These are phyloP conservation scores for Leptinotarsa texana DNA, from an alignment of 1,140 invertebrate species.

Conservation along the genomic window DNA sequence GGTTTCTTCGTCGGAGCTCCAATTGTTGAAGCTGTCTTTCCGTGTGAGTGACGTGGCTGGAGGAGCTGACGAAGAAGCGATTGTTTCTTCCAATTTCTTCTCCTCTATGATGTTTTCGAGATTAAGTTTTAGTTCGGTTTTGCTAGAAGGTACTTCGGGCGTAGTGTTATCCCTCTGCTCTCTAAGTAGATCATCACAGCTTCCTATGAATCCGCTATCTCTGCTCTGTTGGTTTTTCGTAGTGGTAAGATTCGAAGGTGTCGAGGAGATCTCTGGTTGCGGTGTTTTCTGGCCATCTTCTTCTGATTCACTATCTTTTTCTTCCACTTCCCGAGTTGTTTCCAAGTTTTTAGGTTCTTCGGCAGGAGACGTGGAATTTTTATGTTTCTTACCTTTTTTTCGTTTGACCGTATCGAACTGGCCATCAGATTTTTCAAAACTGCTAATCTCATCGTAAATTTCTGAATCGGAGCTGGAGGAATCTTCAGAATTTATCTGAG, in stretches of 20 bases:
- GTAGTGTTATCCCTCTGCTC: constrained; percentile 57
- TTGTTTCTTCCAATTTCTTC: constrained; percentile 55
- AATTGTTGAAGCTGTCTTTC: constrained; percentile 90
- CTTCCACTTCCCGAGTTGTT: constrained; percentile 56
- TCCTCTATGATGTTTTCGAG: constrained; percentile 60
- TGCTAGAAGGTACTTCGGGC: constrained; percentile 48
- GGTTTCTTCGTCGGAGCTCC: constrained; percentile 91
- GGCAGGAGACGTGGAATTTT: constrained; percentile 53
- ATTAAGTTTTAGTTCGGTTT: constrained; percentile 61
- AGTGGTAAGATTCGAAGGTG: constrained; percentile 60
- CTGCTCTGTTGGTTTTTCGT: constrained; percentile 76
- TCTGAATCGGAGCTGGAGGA: constrained; percentile 79
- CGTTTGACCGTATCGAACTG: constrained; percentile 83
- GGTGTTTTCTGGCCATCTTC: constrained; percentile 64
- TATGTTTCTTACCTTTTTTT: constrained; percentile 72
- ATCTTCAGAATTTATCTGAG: constrained; percentile 62
- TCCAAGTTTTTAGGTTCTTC: constrained; percentile 62
- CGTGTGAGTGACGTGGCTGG: constrained; percentile 66
- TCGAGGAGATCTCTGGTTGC: constrained; percentile 62
- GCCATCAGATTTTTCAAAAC: constrained; percentile 69
- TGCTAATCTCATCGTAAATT: constrained; percentile 70
- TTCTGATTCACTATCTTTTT: constrained; percentile 55
- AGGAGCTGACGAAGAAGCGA: constrained; percentile 44
- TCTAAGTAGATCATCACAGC: constrained; percentile 82
- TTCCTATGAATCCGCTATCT: constrained; percentile 85